Conservation (phyloP, 1,140 invertebrate genomes). For the Formica exsecta region DNA sequence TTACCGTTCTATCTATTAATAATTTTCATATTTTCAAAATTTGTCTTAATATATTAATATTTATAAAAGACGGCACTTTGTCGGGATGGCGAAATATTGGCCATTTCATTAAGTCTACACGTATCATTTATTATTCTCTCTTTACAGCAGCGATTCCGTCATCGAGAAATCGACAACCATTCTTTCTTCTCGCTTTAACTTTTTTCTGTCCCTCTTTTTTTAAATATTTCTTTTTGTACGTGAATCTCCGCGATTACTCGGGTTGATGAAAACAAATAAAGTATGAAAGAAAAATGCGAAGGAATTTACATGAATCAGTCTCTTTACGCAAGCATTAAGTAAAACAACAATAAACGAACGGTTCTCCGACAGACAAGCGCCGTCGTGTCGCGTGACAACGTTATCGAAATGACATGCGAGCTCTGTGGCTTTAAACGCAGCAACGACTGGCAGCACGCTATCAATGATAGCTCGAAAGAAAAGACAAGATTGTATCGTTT, state of each 20-base stretch:
- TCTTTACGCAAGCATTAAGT: slow-evolving; percentile 78
- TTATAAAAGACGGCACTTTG: background rate
- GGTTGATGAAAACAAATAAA: slow-evolving; percentile 61
- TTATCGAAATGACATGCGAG: slow-evolving; percentile 29
- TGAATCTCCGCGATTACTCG: slow-evolving; percentile 52
- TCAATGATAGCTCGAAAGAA: slow-evolving; percentile 24
- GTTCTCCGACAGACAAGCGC: slow-evolving; percentile 33
- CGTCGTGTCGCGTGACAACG: slow-evolving; percentile 44
- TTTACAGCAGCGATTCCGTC: slow-evolving; percentile 70
- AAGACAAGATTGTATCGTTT: slow-evolving; percentile 34
- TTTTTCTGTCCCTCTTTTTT: slow-evolving; percentile 41
- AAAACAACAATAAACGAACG: slow-evolving; percentile 75
- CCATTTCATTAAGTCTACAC: slow-evolving; percentile 63
- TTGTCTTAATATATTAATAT: slow-evolving; percentile 2
- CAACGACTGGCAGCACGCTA: slow-evolving; percentile 18
- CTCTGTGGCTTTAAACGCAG: background rate
- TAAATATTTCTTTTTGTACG: slow-evolving; percentile 53
- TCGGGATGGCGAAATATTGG: background rate
- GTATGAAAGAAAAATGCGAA: slow-evolving; percentile 45
- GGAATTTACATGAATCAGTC: slow-evolving; percentile 74
- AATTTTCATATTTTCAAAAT: background rate
- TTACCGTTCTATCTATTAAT: background rate
- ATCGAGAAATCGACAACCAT: background rate
- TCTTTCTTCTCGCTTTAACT: slow-evolving; percentile 32
- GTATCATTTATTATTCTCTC: slow-evolving; percentile 75